Percentiles rank a stretch among this genome's conserved stretches.
Conservation (phyloP, 2,888 invertebrate species). For the Stomorhina lunata region DNA sequence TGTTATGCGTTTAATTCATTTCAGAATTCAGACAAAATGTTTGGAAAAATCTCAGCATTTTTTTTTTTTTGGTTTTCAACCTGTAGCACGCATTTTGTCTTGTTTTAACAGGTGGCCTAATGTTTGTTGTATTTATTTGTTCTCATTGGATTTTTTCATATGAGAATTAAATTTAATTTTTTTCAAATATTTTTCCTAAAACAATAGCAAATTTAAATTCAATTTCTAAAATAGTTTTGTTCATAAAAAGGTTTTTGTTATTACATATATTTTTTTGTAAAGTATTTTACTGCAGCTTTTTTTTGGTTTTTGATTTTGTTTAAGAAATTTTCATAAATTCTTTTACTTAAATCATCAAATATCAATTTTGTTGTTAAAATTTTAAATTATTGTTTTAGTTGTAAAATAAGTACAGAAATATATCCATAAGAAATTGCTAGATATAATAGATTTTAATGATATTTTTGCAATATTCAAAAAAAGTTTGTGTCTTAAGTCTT, state of each 20-base stretch:
- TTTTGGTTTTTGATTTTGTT: neutral
- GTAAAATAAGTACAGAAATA: constrained; percentile 16
- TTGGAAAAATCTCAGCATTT: neutral
- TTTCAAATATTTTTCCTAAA: neutral
- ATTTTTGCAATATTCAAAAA: constrained; percentile 41
- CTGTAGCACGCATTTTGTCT: constrained; percentile 49
- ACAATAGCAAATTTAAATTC: constrained; percentile 58
- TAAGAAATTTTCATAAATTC: neutral
- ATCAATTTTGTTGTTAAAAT: neutral
- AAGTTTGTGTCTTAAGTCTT: constrained; percentile 10
- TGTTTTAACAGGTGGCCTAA: constrained; percentile 29
- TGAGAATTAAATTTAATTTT: neutral
- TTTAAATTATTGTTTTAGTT: neutral
- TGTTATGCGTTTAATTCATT: constrained; percentile 59
- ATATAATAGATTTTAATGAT: constrained; percentile 36
- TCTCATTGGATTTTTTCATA: neutral
- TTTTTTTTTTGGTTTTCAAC: constrained; percentile 23
- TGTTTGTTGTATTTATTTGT: neutral
- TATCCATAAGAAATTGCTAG: constrained; percentile 59
- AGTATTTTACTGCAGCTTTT: constrained; percentile 16
- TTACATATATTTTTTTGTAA: neutral
- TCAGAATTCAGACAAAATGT: constrained; percentile 7
- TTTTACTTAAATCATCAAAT: neutral
- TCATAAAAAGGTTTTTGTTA: constrained; percentile 10
- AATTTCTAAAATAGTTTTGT: constrained; percentile 23